phyloP scores from a whole-genome alignment of 2,113 vertebrate genomes.

The Sminthopsis crassicaudata region DNA sequence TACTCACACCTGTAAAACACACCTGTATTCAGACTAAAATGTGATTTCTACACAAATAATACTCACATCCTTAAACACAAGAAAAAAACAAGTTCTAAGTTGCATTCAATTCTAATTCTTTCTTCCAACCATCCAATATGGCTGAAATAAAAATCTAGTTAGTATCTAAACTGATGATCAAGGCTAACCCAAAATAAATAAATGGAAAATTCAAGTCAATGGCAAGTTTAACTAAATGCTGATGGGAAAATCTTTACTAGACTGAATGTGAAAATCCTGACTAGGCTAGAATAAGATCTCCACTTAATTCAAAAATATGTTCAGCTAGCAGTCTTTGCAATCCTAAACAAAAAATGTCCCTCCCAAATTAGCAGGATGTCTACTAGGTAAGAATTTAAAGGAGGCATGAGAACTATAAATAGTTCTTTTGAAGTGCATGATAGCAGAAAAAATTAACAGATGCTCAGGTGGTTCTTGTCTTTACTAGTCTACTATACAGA shows the following conservation, averaged over 20 bases:
- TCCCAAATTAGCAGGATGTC: not conserved
- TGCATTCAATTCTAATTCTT: constrained; percentile 28
- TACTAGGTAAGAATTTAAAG: constrained; percentile 64
- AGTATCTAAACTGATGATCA: constrained; percentile 56
- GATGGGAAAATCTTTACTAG: constrained; percentile 55
- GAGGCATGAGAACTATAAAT: constrained; percentile 64
- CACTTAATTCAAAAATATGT: constrained; percentile 23
- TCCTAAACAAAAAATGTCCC: constrained; percentile 30
- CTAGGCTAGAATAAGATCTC: constrained; percentile 25
- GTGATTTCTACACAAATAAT: not conserved
- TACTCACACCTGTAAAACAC: not conserved
- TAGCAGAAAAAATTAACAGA: constrained; percentile 67
- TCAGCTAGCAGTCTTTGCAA: constrained; percentile 33
- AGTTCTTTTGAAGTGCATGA: constrained; percentile 42
- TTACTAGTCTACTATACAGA: constrained; percentile 17
- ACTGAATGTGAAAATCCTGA: constrained; percentile 32
- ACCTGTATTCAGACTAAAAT: not conserved
- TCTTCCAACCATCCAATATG: not conserved
- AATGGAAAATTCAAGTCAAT: constrained; percentile 48
- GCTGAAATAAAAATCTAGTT: constrained; percentile 45
- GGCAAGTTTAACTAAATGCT: constrained; percentile 34
- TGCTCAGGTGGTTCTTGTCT: constrained; percentile 22
- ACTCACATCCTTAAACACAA: not conserved
- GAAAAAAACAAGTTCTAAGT: constrained; percentile 28
- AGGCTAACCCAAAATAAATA: constrained; percentile 52